These are phyloP conservation scores for Manacus vitellinus DNA, from an alignment of 2,113 vertebrate genomes.

Conservation along the genomic window DNA sequence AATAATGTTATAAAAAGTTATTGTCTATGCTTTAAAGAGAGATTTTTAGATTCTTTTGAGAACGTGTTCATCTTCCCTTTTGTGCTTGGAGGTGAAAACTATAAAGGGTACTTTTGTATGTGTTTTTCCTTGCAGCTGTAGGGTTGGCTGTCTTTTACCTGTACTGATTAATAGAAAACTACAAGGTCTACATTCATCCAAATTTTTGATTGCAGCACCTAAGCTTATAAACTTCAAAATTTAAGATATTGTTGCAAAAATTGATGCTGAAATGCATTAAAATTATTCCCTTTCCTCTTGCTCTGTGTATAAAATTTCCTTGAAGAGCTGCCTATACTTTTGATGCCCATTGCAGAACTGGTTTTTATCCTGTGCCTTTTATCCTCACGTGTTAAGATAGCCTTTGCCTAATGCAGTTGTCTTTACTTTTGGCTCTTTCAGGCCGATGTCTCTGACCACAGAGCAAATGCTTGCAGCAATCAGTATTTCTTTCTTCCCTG, in stretches of 20 bases:
- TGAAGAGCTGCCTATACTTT: neutral
- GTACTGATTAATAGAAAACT: neutral
- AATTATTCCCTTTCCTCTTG: neutral
- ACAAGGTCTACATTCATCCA: neutral
- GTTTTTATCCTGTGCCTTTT: neutral
- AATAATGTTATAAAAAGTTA: neutral
- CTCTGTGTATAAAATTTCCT: neutral
- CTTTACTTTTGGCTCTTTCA: neutral
- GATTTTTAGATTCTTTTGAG: neutral
- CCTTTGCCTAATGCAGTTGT: neutral
- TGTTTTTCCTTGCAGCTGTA: neutral
- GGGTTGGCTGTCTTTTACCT: neutral
- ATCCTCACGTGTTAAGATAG: neutral
- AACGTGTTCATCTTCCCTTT: neutral
- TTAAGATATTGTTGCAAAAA: neutral
- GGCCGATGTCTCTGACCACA: neutral
- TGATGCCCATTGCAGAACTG: neutral
- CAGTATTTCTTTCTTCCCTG: neutral
- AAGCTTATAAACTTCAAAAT: neutral
- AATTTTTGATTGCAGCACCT: neutral
- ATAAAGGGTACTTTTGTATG: neutral
- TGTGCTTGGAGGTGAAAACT: neutral
- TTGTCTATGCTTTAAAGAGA: neutral
- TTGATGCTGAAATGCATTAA: neutral
- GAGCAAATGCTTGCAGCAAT: neutral